phyloP scores from a whole-genome alignment of 1,140 invertebrate species.

The Calliopsis andreniformis region DNA sequence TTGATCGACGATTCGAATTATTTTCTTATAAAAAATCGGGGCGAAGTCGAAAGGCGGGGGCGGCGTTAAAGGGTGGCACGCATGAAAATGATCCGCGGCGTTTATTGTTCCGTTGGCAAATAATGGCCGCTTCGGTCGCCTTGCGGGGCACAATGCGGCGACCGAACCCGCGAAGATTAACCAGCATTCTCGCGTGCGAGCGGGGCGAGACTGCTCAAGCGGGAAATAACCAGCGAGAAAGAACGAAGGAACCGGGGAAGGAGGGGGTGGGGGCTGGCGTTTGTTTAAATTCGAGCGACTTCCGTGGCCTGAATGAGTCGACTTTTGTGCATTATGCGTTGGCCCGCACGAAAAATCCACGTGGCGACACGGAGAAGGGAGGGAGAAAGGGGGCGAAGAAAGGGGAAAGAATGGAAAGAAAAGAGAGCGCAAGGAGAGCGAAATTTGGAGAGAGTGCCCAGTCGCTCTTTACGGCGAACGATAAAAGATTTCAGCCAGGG shows the following conservation, averaged over 20 bases:
- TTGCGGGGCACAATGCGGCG: constrained; percentile 63
- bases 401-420: constrained; percentile 14
- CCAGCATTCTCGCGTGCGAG: constrained; percentile 54
- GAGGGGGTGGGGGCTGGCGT: constrained; percentile 7
- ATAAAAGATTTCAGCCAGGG: constrained; percentile 45
- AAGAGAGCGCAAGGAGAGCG: constrained; percentile 21
- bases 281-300: constrained; percentile 63
- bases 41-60: too few relatives aligned
- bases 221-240: constrained; percentile 38
- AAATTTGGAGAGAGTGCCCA: constrained; percentile 47
- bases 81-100: constrained; percentile 71
- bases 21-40: constrained; percentile 15
- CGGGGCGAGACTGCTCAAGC: constrained; percentile 45
- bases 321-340: constrained; percentile 52
- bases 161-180: constrained; percentile 66
- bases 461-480: constrained; percentile 40
- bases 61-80: constrained; percentile 47
- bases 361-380: constrained; percentile 28
- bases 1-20: constrained; percentile 2
- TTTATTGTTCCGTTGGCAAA: constrained; percentile 60
- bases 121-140: constrained; percentile 53
- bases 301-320: constrained; percentile 56
- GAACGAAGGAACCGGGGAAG: constrained; percentile 49
- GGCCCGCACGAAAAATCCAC: constrained; percentile 42
- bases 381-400: constrained; percentile 23